phyloP scores from a whole-genome alignment of 2,888 invertebrate species.

The Rhogogaster chlorosoma region DNA sequence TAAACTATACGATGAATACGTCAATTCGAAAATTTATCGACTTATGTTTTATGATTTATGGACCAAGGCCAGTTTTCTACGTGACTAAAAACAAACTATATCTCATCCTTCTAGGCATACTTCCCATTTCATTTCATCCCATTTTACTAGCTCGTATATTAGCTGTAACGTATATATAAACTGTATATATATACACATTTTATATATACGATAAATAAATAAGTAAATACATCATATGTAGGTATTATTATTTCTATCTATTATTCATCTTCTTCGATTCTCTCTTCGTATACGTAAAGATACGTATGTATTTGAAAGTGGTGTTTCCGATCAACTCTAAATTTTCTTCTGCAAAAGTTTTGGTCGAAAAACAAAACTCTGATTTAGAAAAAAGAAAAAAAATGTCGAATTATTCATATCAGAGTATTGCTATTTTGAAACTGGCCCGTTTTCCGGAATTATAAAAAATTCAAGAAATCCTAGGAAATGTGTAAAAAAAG shows the following conservation, averaged over 20 bases:
- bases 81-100: slow-evolving; percentile 31
- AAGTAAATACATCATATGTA: no score
- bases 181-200: neutral
- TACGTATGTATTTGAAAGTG: neutral
- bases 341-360: no score
- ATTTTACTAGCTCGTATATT: neutral
- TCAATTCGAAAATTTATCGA: slow-evolving; percentile 48
- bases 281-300: neutral
- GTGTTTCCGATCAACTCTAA: no score
- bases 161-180: neutral
- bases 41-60: slow-evolving; percentile 43
- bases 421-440: no score
- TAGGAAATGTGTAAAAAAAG: no score
- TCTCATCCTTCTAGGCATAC: neutral
- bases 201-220: no score
- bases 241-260: neutral
- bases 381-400: no score
- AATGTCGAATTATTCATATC: no score
- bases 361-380: no score
- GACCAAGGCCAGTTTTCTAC: neutral
- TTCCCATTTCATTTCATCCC: neutral
- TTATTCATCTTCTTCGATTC: neutral
- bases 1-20: slow-evolving; percentile 41
- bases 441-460: no score
- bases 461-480: no score